Evolutionary conservation across 1,140 invertebrate species (phyloP).

Genomic region (Dinoponera quadriceps): DNA sequence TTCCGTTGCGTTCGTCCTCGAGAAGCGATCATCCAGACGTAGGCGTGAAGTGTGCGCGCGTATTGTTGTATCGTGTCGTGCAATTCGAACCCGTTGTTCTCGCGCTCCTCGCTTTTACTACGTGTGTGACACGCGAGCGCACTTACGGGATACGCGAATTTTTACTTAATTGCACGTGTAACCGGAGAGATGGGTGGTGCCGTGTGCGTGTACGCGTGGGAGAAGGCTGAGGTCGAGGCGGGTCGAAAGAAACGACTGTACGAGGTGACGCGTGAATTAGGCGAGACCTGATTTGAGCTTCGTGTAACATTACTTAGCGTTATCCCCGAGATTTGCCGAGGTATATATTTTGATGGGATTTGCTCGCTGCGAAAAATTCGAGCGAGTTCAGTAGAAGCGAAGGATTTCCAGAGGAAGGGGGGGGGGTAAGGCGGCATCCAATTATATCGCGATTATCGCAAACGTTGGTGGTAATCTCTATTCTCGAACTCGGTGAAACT

Average conservation of each 20-base stretch:
- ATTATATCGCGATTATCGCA: too few relatives aligned
- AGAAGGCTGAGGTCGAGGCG: slow-evolving; percentile 10
- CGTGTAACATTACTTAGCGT: too few relatives aligned
- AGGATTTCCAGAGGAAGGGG: too few relatives aligned
- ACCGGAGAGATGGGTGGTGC: slow-evolving; percentile 15
- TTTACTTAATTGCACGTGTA: slow-evolving; percentile 39
- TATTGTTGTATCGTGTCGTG: slow-evolving; percentile 40
- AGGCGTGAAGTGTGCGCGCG: slow-evolving; percentile 29
- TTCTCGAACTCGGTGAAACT: too few relatives aligned
- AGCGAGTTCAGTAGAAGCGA: too few relatives aligned
- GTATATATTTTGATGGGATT: too few relatives aligned
- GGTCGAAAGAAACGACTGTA: slow-evolving; percentile 9
- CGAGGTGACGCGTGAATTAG: too few relatives aligned
- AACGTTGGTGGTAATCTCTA: too few relatives aligned
- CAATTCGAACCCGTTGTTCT: slow-evolving; percentile 26
- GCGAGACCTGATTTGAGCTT: too few relatives aligned
- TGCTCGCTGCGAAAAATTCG: too few relatives aligned
- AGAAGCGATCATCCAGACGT: not conserved
- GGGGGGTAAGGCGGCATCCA: too few relatives aligned
- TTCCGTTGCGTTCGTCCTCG: not conserved
- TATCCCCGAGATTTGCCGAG: too few relatives aligned
- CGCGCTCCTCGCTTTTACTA: slow-evolving; percentile 24
- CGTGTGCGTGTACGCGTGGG: slow-evolving; percentile 12
- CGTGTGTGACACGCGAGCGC: slow-evolving; percentile 31
- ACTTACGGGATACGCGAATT: slow-evolving; percentile 49